Base-by-base conservation (phyloP, 2,113 vertebrate genomes). In the Engystomops pustulosus region DNA sequence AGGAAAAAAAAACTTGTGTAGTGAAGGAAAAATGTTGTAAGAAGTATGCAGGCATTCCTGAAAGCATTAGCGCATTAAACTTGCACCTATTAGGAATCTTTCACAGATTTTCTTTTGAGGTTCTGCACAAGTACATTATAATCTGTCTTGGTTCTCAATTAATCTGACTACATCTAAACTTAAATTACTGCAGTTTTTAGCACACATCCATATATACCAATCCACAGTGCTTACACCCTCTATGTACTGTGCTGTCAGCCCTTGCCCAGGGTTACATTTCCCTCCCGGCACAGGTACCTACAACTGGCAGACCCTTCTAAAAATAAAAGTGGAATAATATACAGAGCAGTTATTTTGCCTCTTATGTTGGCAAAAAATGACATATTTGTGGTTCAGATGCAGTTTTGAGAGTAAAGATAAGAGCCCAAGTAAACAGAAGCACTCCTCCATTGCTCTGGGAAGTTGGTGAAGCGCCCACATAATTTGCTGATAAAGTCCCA, bases 401-500 rank as follows among this genome's bases (percentile, higher is more conserved):
- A 89, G 86, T 86, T 89, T 85, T 88, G 88, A 91, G 90, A 87
- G 89, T 88, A 85, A 0, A 92, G 93, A 95, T 94, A 95, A 94
- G 90, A 90, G 87, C 87, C 87, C 86, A 87, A 91, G 86, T 90
- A 91, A 94, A 92, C 88, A 91, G 89, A 87, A 87, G 86, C 86
- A 79, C 88, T 90, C 91, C 89, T 90, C 87, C 90, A 75, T 91
- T 93, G 91, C 90, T 87, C 76, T 89, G 90, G 89, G 89, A 93
- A 92, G 88, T 89, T 91, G 92, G 93, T 93, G 90, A 89, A 89
- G 88, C 92, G 93, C 92, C 91, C 91, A 89, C 90, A 87, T 87
- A 90, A 93, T 90, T 90, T 92, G 91, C 93, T 93, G 93, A 95
- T 95, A 94, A 94, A 92, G 89, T 87, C 88, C 93, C 93, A 94